A percentile compares a stretch with the other conserved stretches of the same genome.
phyloP scores from a whole-genome alignment of 2,797 vertebrate species.

The Falco novaeseelandiae region DNA sequence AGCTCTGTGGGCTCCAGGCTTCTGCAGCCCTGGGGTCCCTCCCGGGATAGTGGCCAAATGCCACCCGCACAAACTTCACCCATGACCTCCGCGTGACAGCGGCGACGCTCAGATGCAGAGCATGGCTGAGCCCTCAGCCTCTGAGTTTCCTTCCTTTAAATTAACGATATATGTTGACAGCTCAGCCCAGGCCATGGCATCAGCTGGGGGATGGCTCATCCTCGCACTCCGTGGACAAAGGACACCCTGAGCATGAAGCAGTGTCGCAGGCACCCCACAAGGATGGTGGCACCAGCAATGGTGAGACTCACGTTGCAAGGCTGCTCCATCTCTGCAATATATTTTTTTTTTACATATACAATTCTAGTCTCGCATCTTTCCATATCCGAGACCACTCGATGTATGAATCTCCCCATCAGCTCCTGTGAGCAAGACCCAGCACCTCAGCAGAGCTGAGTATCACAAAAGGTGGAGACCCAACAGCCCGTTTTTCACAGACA shows the following conservation, averaged over 20 bases:
- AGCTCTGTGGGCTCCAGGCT: accelerated
- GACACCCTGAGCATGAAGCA: accelerated
- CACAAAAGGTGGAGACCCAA: not conserved
- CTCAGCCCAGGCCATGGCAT: not conserved
- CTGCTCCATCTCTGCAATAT: not conserved
- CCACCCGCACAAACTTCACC: not conserved
- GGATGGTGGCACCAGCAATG: not conserved
- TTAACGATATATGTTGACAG: not conserved
- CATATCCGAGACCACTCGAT: not conserved
- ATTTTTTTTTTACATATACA: not conserved
- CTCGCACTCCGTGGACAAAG: accelerated
- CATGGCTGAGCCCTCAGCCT: accelerated
- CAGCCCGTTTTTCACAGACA: not conserved
- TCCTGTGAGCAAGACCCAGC: not conserved
- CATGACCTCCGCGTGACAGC: accelerated
- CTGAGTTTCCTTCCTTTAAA: not conserved
- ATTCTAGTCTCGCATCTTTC: not conserved
- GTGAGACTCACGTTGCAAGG: not conserved
- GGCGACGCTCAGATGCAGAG: accelerated
- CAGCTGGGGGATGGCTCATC: not conserved
- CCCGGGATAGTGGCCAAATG: not conserved
- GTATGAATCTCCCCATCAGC: not conserved
- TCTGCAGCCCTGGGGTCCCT: not conserved
- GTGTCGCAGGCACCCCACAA: not conserved
- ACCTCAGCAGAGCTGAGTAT: not conserved